Evolutionary conservation across 2,113 vertebrate species (phyloP), one percentile per base, ranked within the genome.

Genomic region (Tapirus terrestris): DNA sequence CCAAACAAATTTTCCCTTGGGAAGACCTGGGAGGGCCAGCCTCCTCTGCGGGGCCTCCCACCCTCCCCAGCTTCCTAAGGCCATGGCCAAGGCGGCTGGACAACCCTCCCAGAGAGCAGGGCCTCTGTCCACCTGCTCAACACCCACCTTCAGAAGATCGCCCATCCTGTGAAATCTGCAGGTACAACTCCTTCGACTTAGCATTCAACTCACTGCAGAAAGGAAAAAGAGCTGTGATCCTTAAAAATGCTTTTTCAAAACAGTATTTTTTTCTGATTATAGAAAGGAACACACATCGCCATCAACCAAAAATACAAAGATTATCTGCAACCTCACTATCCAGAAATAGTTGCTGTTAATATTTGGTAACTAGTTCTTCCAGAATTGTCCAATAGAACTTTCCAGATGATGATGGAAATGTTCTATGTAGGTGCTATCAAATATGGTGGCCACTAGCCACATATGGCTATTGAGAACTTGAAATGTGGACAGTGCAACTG

Each of bases 151-250:
- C 99, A 45, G 96, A 97, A 97, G 98, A 89, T 39, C 92, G 97
- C 33, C 98, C 98, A 17, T 99, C 99, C 97, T 99, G 99, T 83
- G 98, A 76, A 96, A 99, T 68, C 98, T 99, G 99, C 96, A 99
- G 98, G 58, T 97, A 98, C 96, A 99, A 98, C 92, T 99, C 99
- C 98, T 99, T 99, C 39, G 99, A 99, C 98, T 99, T 99, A 98
- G 99, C 99, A 92, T 99, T 99, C 98, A 99, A 94, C 97, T 99
- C 99, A 98, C 99, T 99, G 98, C 39, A 75, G 97, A 97, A 96
- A 61, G 65, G 92, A 97, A 91, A 1, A 43, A 75, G 45, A 45
- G 33, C 14, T 2, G 17, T 98, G 95, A 98, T 6, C 63, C 36
- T 93, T 48, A 21, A 58, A 23, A 39, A 33, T 8, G 25, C n/a